phyloP scores from a whole-genome alignment of 2,113 vertebrate genomes.

The Mugil cephalus region DNA sequence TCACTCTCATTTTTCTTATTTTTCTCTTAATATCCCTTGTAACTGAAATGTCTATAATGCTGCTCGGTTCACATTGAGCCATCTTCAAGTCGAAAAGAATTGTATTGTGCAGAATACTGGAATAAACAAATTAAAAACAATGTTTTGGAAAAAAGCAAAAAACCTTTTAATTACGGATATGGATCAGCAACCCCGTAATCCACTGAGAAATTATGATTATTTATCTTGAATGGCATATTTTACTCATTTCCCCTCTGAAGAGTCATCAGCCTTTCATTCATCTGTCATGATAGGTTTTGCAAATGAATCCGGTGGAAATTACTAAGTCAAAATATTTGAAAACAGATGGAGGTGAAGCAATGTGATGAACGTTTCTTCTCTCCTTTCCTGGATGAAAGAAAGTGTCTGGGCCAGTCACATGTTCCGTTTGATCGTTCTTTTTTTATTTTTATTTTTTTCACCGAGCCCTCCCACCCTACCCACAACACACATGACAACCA shows the following conservation, averaged over 20 bases:
- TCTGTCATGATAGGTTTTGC: conserved; percentile 8
- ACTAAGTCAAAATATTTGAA: conserved; percentile 1
- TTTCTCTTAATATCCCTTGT: neutral
- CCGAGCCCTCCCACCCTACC: conserved; percentile 52
- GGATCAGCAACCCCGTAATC: conserved; percentile 10
- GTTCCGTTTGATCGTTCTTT: conserved; percentile 50
- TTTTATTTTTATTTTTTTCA: conserved; percentile 46
- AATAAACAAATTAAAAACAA: neutral
- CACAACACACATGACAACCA: conserved; percentile 47
- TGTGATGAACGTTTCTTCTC: neutral
- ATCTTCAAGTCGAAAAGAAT: conserved; percentile 23
- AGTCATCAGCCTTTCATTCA: neutral
- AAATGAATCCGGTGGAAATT: conserved; percentile 5
- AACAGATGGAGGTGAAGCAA: neutral
- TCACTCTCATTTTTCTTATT: conserved; percentile 16
- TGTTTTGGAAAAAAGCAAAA: neutral
- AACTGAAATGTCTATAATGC: conserved; percentile 8
- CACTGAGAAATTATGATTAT: neutral
- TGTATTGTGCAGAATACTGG: conserved; percentile 17
- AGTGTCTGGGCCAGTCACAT: conserved; percentile 51
- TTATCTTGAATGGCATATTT: conserved; percentile 6
- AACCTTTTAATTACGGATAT: conserved; percentile 1
- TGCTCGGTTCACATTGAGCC: neutral
- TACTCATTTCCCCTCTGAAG: conserved; percentile 9
- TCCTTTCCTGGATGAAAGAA: conserved; percentile 22